Conservation (phyloP, 2,113 vertebrate species). For the Nycticorax nycticorax region DNA sequence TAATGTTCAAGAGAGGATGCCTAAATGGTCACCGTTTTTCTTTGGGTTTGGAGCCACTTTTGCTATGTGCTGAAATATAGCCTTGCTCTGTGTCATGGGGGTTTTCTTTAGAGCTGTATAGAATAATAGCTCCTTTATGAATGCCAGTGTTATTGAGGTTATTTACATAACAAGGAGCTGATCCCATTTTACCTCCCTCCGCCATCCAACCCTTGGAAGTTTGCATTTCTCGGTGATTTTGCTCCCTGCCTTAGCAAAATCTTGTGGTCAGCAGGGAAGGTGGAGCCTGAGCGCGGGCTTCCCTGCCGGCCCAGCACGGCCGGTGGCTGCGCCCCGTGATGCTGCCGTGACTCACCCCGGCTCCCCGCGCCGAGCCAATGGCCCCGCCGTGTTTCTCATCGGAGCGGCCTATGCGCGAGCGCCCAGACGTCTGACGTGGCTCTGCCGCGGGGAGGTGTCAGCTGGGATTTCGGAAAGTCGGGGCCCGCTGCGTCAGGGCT, state of each 20-base stretch:
- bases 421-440: background rate
- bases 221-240: fast-evolving
- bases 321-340: background rate
- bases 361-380: background rate
- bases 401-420: background rate
- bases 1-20: background rate
- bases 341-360: background rate
- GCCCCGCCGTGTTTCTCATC: background rate
- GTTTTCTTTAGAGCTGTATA: background rate
- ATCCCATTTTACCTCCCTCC: background rate
- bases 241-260: background rate
- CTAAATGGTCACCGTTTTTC: background rate
- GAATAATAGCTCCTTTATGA: background rate
- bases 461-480: background rate
- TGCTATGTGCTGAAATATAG: background rate
- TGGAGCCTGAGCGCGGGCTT: background rate
- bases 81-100: background rate
- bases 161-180: conserved; percentile 29
- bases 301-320: background rate
- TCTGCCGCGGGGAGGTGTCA: background rate
- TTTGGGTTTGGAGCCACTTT: background rate
- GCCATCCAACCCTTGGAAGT: background rate
- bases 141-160: background rate
- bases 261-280: background rate
- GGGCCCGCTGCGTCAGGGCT: background rate